Percentiles rank a stretch among this genome's conserved stretches.
Evolutionary conservation across 2,113 vertebrate genomes (phyloP).

Genomic region (Patagioenas fasciata): DNA sequence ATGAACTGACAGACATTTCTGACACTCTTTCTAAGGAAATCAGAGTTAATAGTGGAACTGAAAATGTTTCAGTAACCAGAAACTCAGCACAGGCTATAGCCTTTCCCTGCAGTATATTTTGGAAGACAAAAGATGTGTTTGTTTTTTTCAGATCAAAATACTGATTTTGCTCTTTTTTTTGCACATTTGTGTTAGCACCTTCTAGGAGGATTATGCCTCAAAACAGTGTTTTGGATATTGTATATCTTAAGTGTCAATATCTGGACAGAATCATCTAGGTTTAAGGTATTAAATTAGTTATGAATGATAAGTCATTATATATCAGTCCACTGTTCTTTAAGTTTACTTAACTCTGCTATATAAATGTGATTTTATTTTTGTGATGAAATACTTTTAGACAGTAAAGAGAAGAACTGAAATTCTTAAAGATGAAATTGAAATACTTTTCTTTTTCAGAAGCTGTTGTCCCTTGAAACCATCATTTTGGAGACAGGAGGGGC

Average conservation of each 20-base stretch:
- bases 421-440: background rate
- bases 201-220: background rate
- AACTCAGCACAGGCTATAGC: accelerated
- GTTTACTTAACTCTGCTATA: background rate
- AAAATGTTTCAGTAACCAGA: background rate
- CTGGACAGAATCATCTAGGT: background rate
- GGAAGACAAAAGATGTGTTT: background rate
- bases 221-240: background rate
- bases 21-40: background rate
- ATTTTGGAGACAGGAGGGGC: background rate
- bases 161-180: background rate
- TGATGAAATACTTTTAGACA: background rate
- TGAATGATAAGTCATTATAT: background rate
- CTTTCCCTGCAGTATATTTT: background rate
- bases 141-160: background rate
- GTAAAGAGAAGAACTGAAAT: background rate
- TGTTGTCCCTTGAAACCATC: background rate
- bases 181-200: background rate
- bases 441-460: background rate
- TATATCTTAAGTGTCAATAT: background rate
- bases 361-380: background rate
- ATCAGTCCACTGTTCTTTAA: background rate
- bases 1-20: background rate
- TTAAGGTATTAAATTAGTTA: background rate
- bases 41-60: background rate